Evolutionary conservation across 2,797 vertebrate species (phyloP), one percentile per base, ranked within the genome.

Genomic region (Spatula versicolor): DNA sequence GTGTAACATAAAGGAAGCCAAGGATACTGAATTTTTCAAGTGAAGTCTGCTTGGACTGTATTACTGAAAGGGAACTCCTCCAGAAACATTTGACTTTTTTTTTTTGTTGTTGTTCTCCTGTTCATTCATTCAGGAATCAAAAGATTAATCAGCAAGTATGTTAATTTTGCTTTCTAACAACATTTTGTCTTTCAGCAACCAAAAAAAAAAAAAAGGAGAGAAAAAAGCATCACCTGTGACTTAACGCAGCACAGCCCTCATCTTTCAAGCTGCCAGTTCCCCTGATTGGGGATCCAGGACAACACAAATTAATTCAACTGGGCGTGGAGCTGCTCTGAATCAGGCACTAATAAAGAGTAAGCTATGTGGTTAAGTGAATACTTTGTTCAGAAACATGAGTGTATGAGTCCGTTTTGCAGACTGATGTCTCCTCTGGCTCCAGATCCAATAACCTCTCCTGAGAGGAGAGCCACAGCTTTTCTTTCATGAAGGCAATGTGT

Each of bases 1-100:
- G 26, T 5, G 5, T n/a, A 33, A 78, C 48, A 55, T 26, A 91
- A 92, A 91, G 55, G 58, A 84, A 22, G 54, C 13, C 62, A 90
- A 75, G 16, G 26, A 58, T 45, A 43, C 39, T 81, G 58, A 85
- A 39, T 87, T 96, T 96, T 96, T 92, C 50, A 86, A 26, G 11
- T 67, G 55, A 75, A 72, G 2, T 33, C 79, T 95, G 55, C 19
- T 28, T 84, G 48, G 45, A 64, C n/a, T 80, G 54, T 88, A 54
- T 85, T 62, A 69, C 39, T 35, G 56, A 79, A 94, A 63, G 30
- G 19, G 11, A 89, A 45, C 79, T 56, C 13, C 48, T 82, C 80
- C 73, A 91, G 60, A 75, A 85, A 13, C n/a, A 10, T 63, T 74
- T 87, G 55, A 46, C 56, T 64, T 83, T 39, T 75, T 67, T 67